Evolutionary conservation across 2,797 vertebrate species (phyloP).

Genomic region (Cyclura pinguis): DNA sequence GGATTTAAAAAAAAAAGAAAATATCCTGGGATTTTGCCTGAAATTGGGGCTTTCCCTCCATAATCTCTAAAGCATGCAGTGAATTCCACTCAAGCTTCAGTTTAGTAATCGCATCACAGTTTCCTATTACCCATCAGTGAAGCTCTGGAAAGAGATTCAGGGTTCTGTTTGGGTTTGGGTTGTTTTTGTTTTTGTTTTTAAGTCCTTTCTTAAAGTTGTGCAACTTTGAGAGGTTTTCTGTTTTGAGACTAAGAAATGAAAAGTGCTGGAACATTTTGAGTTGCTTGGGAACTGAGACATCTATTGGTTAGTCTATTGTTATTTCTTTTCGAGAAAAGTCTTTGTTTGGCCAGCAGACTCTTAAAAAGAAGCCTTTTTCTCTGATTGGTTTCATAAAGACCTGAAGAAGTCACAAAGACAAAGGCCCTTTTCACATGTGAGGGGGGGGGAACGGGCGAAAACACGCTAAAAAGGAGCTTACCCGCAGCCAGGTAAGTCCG

Average conservation of each 20-base stretch:
- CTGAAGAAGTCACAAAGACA: neutral
- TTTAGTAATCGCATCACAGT: conserved; percentile 56
- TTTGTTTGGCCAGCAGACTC: neutral
- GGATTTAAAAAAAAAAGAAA: conserved; percentile 64
- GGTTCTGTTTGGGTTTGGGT: neutral
- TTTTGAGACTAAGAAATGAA: conserved; percentile 59
- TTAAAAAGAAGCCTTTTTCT: neutral
- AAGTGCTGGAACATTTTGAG: conserved; percentile 61
- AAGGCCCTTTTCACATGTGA: too few species aligned
- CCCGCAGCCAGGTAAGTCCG: too few species aligned
- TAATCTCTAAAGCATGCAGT: conserved; percentile 16
- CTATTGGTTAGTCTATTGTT: neutral
- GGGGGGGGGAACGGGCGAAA: too few species aligned
- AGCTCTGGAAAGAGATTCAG: conserved; percentile 60
- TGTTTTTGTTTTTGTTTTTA: neutral
- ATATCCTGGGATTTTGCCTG: conserved; percentile 22
- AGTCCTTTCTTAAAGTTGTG: conserved; percentile 56
- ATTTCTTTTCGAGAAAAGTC: neutral
- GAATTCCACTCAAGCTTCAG: neutral
- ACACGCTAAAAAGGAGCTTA: too few species aligned
- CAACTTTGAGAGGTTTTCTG: conserved; percentile 66
- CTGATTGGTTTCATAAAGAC: neutral
- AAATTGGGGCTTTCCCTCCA: conserved; percentile 10
- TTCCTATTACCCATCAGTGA: conserved; percentile 56
- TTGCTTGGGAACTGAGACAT: conserved; percentile 47